Percentiles rank a stretch among this genome's conserved stretches.
Conservation (phyloP, 2,113 vertebrate genomes). For the Notechis scutatus region DNA sequence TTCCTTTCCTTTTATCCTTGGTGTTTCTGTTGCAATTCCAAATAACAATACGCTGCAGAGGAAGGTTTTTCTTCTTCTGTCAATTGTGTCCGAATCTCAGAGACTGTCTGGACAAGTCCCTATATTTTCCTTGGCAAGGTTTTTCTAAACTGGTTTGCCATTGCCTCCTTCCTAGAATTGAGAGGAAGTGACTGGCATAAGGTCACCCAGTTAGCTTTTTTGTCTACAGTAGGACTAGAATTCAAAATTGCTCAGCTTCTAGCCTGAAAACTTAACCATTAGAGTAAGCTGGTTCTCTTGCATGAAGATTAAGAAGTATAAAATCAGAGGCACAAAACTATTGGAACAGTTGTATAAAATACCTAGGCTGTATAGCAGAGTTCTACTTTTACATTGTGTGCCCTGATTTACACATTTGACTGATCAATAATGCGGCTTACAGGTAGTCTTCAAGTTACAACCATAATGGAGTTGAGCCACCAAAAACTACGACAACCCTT, state of each 20-base stretch:
- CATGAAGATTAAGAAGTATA: constrained; percentile 53
- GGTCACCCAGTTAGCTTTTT: no score
- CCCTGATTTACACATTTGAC: not conserved
- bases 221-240: not conserved
- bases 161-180: not conserved
- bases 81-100: no score
- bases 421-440: not conserved
- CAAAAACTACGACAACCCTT: no score
- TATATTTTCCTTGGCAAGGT: not conserved
- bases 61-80: not conserved
- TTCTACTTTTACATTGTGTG: constrained; percentile 11
- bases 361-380: constrained; percentile 44
- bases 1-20: constrained; percentile 58
- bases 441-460: not conserved
- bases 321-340: constrained; percentile 24
- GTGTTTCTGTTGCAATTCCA: constrained; percentile 60
- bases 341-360: constrained; percentile 25
- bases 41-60: constrained; percentile 39
- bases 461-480: no score
- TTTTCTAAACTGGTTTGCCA: not conserved
- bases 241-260: not conserved
- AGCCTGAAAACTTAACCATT: not conserved
- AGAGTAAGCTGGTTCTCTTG: not conserved
- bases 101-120: no score
- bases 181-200: no score